phyloP scores from a whole-genome alignment of 2,797 vertebrate genomes.

The Decapterus maruadsi region DNA sequence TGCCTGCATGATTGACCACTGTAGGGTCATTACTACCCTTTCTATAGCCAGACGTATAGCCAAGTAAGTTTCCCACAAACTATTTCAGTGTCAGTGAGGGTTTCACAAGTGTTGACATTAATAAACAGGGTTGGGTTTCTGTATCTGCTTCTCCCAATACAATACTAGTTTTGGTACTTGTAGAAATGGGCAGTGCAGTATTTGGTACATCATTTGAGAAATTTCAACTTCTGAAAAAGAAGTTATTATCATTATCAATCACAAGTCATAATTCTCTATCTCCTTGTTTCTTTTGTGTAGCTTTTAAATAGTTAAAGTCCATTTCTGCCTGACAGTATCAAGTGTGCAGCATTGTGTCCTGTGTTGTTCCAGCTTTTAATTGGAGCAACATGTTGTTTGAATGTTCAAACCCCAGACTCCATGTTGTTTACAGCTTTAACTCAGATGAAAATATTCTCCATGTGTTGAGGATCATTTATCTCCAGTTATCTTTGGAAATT shows the following conservation, averaged over 20 bases:
- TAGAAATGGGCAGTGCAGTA: no score
- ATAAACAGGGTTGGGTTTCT: not conserved
- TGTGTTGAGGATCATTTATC: not conserved
- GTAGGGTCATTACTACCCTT: constrained; percentile 49
- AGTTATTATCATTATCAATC: no score
- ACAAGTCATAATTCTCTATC: not conserved
- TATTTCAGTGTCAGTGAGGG: constrained; percentile 1
- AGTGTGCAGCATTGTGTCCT: no score
- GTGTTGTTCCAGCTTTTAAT: no score
- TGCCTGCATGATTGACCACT: constrained; percentile 35
- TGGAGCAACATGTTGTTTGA: no score
- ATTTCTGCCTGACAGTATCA: no score
- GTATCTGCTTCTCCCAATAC: not conserved
- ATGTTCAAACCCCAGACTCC: no score
- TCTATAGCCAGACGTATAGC: constrained; percentile 17
- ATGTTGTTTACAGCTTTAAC: no score
- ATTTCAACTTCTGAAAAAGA: no score
- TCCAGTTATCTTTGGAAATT: not conserved
- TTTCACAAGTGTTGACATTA: not conserved
- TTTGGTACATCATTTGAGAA: no score
- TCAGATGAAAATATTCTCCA: not conserved
- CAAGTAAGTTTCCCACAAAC: constrained; percentile 22
- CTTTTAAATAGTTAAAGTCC: not conserved
- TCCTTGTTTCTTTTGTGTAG: not conserved
- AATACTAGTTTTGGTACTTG: not conserved